These are phyloP conservation scores for Megaceryle torquata DNA, from an alignment of 2,113 vertebrate species.

Conservation along the genomic window DNA sequence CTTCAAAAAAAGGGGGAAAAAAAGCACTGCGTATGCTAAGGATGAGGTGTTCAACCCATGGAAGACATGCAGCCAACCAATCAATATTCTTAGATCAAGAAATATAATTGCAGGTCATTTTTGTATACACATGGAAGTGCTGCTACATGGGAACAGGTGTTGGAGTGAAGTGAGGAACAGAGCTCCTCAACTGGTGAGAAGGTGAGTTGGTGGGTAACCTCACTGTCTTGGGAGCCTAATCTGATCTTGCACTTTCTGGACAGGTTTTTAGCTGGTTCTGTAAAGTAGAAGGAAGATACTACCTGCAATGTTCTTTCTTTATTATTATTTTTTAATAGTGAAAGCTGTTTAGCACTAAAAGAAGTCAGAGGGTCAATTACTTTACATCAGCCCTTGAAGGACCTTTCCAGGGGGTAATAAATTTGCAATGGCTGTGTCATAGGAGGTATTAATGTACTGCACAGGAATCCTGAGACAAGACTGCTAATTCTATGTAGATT, in stretches of 20 bases:
- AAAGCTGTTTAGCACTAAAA: neutral
- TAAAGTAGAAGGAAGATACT: neutral
- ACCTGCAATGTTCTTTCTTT: neutral
- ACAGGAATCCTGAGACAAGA: neutral
- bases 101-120: neutral
- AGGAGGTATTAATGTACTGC: neutral
- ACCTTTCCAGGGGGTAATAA: neutral
- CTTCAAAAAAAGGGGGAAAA: neutral
- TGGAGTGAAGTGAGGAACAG: neutral
- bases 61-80: neutral
- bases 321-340: neutral
- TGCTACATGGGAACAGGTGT: neutral
- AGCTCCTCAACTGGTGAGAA: neutral
- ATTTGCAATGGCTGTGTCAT: neutral
- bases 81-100: neutral
- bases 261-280: neutral
- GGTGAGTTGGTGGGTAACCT: neutral
- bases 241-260: neutral
- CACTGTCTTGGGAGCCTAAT: neutral
- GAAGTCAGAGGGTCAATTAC: neutral
- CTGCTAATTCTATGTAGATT: neutral
- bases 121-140: neutral
- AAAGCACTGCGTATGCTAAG: neutral
- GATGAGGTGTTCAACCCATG: neutral
- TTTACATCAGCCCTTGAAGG: neutral